These are phyloP conservation scores for Brachionus manjavacas DNA, from an alignment of 1,140 invertebrate genomes.

Conservation along the genomic window DNA sequence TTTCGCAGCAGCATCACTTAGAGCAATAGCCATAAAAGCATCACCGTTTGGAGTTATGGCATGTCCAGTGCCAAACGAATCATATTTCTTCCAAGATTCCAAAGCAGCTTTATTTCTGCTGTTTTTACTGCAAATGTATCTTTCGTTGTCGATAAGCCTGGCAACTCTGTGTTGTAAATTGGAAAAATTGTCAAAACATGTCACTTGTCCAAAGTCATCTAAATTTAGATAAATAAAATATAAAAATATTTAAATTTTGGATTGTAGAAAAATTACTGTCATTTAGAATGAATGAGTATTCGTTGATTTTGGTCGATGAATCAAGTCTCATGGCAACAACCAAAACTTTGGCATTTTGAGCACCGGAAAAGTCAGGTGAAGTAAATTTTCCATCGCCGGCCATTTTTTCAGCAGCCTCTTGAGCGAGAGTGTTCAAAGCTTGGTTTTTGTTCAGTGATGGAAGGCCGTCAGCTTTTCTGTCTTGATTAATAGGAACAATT, in stretches of 20 bases:
- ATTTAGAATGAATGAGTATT: not conserved
- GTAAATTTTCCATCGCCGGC: not conserved
- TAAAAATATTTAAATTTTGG: not conserved
- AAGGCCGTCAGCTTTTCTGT: not conserved
- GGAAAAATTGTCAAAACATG: slow-evolving; percentile 31
- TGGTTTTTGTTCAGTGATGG: not conserved
- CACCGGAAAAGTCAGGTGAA: not conserved
- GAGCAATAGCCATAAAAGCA: slow-evolving; percentile 17
- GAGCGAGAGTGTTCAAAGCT: not conserved
- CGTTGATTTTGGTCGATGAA: not conserved
- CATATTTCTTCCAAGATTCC: slow-evolving; percentile 12
- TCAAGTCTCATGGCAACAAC: not conserved
- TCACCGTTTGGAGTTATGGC: not conserved
- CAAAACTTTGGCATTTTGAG: not conserved
- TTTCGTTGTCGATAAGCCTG: not conserved
- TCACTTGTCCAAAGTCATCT: slow-evolving; percentile 12
- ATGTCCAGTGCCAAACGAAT: not conserved
- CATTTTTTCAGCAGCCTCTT: slow-evolving; percentile 16
- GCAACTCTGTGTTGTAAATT: not conserved
- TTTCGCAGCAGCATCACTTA: not conserved
- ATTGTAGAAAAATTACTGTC: not conserved
- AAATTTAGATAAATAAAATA: not conserved
- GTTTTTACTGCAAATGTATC: slow-evolving; percentile 4
- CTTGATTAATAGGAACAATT: not conserved
- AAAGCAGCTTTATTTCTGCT: not conserved